Evolutionary conservation across 2,888 invertebrate species (phyloP), one percentile per base, ranked within the genome.

Genomic region (Villa cingulata): DNA sequence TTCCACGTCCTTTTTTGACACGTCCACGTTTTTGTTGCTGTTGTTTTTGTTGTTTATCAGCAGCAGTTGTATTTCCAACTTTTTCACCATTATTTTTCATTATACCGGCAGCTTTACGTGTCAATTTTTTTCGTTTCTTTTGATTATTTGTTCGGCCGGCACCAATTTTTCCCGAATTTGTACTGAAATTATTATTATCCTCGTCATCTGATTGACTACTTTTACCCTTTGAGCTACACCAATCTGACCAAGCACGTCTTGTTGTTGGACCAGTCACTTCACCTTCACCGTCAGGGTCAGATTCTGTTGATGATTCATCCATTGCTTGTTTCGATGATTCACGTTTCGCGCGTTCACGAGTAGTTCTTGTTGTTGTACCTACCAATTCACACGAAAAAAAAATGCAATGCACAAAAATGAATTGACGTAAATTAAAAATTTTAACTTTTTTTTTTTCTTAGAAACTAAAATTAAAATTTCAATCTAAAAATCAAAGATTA

Each of bases 221-320:
- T 58, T 77, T 76, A 39, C 74, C 75, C 57, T 75, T 75, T 27
- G 74, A 75, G 43, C 70, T 72, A 61, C 77, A 79, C 74, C 78
- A 81, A 62, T 83, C 82, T 5, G 80, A 80, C 85, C 85, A 86
- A 41, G 83, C 81, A 55, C 80, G 73, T 18, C 85, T 72, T 9
- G 84, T 83, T 20, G 83, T 83, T 4, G 82, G 80, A 12, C 80
- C 80, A 57, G 72, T 75, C 1, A 71, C 70, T 43, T 70, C 67
- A 52, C 67, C 69, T n/a, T n/a, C n/a, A n/a, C n/a, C n/a, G n/a
- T n/a, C n/a, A n/a, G n/a, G n/a, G 48, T 65, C 65, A 49, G 62
- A 63, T 46, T 64, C 65, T 39, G 60, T 55, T 14, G 57, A 56
- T 19, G 59, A 55, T 20, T 58, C 56, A 37, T 56, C 55, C 63